A percentile compares a stretch with the other conserved stretches of the same genome.
Conservation (phyloP, 2,113 vertebrate genomes). For the Aythya baeri region DNA sequence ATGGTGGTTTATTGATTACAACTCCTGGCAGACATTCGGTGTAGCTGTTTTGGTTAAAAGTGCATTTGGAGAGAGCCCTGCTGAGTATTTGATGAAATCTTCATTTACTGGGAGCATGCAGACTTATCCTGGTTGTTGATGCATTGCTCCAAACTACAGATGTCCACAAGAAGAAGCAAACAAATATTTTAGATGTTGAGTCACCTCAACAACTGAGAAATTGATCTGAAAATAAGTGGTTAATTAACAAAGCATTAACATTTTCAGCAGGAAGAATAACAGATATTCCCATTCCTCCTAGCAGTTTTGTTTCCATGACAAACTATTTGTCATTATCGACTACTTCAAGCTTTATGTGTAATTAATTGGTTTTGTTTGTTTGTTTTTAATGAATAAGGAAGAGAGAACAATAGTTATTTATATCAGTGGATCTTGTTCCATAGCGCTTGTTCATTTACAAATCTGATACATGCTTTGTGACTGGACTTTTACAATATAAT, state of each 20-base stretch:
- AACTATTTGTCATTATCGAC: background rate
- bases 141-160: background rate
- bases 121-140: background rate
- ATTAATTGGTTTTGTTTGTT: background rate
- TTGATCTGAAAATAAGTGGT: background rate
- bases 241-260: background rate
- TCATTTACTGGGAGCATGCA: background rate
- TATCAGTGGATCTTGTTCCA: background rate
- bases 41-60: background rate
- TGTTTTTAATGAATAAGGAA: background rate
- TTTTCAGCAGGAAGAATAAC: background rate
- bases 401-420: background rate
- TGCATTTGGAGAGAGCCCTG: background rate
- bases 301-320: background rate
- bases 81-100: background rate
- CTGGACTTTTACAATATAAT: background rate
- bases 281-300: background rate
- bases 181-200: background rate
- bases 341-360: background rate
- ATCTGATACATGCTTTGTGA: background rate
- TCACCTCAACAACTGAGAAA: background rate
- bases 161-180: background rate
- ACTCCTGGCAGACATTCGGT: background rate
- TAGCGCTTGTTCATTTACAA: background rate
- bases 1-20: background rate